phyloP scores from a whole-genome alignment of 2,797 vertebrate genomes.

The Argentina silus region DNA sequence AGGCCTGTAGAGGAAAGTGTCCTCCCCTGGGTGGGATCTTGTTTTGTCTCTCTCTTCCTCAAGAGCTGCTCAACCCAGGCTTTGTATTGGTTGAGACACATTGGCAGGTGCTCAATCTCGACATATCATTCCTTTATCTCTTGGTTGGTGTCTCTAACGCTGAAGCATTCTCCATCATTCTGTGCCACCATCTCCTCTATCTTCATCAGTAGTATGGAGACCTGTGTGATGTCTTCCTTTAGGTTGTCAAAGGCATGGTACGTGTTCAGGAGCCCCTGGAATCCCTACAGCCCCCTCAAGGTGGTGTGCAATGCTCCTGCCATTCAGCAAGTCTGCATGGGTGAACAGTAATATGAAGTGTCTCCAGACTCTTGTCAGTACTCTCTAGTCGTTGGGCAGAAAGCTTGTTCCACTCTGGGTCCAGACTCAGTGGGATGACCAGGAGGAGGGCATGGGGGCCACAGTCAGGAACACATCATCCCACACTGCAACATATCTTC shows the following conservation, averaged over 20 bases:
- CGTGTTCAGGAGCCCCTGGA: constrained; percentile 18
- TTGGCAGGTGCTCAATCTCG: not conserved
- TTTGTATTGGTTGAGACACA: not conserved
- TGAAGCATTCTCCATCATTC: constrained; percentile 10
- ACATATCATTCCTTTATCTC: not conserved
- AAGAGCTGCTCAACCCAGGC: not conserved
- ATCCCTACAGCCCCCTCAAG: constrained; percentile 3
- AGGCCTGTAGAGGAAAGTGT: too few relatives aligned
- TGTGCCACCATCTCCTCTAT: constrained; percentile 21
- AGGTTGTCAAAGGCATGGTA: constrained; percentile 15
- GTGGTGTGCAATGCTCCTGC: constrained; percentile 2
- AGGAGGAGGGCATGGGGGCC: constrained; percentile 14
- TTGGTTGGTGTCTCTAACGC: not conserved
- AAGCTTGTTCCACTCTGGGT: constrained; percentile 12
- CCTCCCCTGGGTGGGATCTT: too few relatives aligned
- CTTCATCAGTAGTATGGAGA: constrained; percentile 22
- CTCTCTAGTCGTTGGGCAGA: not conserved
- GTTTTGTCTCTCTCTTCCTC: not conserved
- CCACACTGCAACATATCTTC: not conserved
- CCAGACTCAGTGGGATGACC: constrained; percentile 5
- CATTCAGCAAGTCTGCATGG: constrained; percentile 12
- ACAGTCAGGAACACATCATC: not conserved
- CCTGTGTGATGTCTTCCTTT: not conserved
- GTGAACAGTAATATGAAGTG: constrained; percentile 36
- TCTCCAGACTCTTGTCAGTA: constrained; percentile 15